phyloP scores from a whole-genome alignment of 2,113 vertebrate species.

The Chloebia gouldiae region DNA sequence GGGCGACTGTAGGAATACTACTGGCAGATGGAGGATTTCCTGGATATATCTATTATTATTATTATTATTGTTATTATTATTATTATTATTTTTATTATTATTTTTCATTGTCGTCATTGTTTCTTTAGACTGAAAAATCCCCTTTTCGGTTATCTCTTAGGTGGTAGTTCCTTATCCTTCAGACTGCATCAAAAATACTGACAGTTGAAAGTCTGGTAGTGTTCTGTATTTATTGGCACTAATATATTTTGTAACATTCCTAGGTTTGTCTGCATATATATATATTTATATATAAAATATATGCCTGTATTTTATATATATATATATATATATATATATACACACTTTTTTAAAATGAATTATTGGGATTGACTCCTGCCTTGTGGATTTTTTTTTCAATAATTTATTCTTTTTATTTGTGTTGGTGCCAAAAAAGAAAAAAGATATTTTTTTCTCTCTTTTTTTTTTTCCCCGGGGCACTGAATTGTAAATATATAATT shows the following conservation, averaged over 20 bases:
- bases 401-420: constrained; percentile 73
- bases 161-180: constrained; percentile 32
- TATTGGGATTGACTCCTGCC: constrained; percentile 73
- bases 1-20: constrained; percentile 40
- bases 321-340: constrained; percentile 68
- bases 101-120: not conserved
- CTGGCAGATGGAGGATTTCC: constrained; percentile 64
- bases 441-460: constrained; percentile 17
- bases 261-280: constrained; percentile 76
- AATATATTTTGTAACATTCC: constrained; percentile 74
- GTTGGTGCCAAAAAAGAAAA: constrained; percentile 54
- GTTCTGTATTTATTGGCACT: constrained; percentile 69
- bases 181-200: constrained; percentile 17
- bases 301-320: constrained; percentile 58
- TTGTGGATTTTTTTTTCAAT: constrained; percentile 70
- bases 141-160: constrained; percentile 2
- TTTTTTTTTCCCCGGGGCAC: constrained; percentile 61
- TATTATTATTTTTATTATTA: not conserved
- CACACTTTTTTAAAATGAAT: constrained; percentile 36
- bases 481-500: constrained; percentile 71
- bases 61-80: not conserved
- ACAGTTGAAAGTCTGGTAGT: constrained; percentile 51
- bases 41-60: not conserved
- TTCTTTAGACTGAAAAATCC: not conserved
- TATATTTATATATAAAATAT: constrained; percentile 64